Percentiles rank a stretch among this genome's conserved stretches.
Conservation (phyloP, 2,797 vertebrate genomes). For the Gymnopithys bicolor region DNA sequence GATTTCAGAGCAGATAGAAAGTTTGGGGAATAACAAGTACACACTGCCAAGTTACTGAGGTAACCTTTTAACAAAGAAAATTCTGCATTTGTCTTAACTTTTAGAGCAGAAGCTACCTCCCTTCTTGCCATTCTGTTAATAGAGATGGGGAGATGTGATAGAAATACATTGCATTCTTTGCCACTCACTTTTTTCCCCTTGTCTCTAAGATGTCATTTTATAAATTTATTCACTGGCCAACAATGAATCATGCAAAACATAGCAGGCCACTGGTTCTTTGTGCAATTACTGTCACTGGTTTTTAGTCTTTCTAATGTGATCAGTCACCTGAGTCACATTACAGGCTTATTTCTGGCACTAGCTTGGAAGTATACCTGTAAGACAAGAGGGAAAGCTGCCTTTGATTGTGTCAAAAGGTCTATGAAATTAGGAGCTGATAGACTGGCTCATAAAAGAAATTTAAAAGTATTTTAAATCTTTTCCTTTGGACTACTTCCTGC, state of each 20-base stretch:
- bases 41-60: constrained; percentile 9
- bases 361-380: constrained; percentile 33
- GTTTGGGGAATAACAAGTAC: constrained; percentile 18
- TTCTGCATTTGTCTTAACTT: constrained; percentile 14
- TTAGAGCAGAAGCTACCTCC: background rate
- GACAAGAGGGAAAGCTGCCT: constrained; percentile 50
- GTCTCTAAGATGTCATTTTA: background rate
- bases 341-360: constrained; percentile 45
- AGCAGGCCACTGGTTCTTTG: background rate
- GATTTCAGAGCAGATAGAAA: constrained; percentile 66
- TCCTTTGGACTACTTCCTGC: constrained; percentile 40
- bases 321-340: constrained; percentile 52
- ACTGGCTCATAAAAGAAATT: constrained; percentile 28
- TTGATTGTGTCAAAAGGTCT: constrained; percentile 57
- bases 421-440: constrained; percentile 43
- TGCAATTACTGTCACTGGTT: constrained; percentile 23
- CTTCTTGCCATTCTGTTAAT: background rate
- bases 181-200: background rate
- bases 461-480: constrained; percentile 51
- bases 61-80: constrained; percentile 34
- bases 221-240: constrained; percentile 1
- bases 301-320: constrained; percentile 38
- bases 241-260: constrained; percentile 28
- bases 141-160: background rate
- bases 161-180: background rate